Base-by-base conservation (phyloP, 2,797 vertebrate genomes). In the Malurus leucopterus region DNA sequence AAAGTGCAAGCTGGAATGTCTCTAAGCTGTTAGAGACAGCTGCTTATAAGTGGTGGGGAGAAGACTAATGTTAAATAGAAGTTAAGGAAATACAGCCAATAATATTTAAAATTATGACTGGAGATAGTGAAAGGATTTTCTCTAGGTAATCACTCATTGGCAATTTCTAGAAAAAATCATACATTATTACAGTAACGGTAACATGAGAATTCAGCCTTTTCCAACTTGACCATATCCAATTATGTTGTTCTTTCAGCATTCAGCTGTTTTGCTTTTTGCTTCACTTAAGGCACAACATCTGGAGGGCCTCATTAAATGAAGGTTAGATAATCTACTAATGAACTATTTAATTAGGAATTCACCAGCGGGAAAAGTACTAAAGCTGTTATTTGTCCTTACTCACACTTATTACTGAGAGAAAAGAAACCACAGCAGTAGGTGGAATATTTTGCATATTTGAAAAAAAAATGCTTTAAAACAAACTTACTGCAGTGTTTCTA, bases 191-290 rank as follows among this genome's bases (percentile, higher is more conserved):
- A 78, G 74, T 62, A 87, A 77, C 2, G 6, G 76, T 92, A 88
- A 91, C 8, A 69, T 30, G 81, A 93, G 89, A 83, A 81, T 29
- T 32, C 64, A 75, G 34, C n/a, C 23, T 79, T 84, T 83, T 89
- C 91, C 64, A 53, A 57, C 57, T 38, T 91, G 72, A 84, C 88
- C 93, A 74, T 91, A 68, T 80, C 84, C 64, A 88, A 86, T 72
- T 91, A 86, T 73, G 59, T 57, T 83, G 54, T 57, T 57, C 83
- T 89, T 92, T 87, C 55, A 91, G 19, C 49, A 75, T 91, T 89
- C 92, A 91, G 87, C 92, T 95, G 90, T 62, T 91, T 94, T 84
- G 7, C 71, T 90, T 93, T 92, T 90, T 86, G 58, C 65, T 92
- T 83, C 58, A 29, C 84, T 91, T 94, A 89, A 88, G 76, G 64